phyloP scores from a whole-genome alignment of 2,888 invertebrate species.

The Argynnis bischoffii region DNA sequence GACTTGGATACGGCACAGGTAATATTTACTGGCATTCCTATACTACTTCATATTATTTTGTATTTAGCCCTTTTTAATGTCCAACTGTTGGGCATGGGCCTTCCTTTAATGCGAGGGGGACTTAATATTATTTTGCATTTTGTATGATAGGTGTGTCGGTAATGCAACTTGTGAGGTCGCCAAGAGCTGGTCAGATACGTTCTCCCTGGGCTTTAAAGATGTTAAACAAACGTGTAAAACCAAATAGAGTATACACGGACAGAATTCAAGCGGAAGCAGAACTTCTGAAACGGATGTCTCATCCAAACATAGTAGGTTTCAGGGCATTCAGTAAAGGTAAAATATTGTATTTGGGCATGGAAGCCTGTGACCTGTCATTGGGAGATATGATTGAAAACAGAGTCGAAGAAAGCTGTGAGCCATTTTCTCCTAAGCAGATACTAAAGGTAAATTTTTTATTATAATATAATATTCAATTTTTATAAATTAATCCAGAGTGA shows the following conservation, averaged over 20 bases:
- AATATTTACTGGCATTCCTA: constrained; percentile 25
- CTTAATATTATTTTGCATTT: no score
- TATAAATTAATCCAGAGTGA: background rate
- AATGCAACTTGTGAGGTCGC: constrained; percentile 88
- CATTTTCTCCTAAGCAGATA: constrained; percentile 84
- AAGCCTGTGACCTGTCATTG: constrained; percentile 87
- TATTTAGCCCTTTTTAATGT: background rate
- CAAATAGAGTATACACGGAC: constrained; percentile 69
- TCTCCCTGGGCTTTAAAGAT: constrained; percentile 95
- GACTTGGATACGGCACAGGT: constrained; percentile 91
- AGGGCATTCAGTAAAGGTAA: constrained; percentile 77
- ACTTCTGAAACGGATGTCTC: constrained; percentile 85
- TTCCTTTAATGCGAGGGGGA: no score
- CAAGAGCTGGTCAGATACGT: constrained; percentile 84
- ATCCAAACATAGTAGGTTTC: constrained; percentile 93
- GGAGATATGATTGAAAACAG: constrained; percentile 89
- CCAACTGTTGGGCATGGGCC: no score
- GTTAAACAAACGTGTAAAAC: constrained; percentile 79
- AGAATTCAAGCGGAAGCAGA: constrained; percentile 88
- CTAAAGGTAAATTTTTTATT: constrained; percentile 68
- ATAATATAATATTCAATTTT: background rate
- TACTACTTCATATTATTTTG: background rate
- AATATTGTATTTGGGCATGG: constrained; percentile 88
- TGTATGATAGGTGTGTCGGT: constrained; percentile 86
- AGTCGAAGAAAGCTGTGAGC: constrained; percentile 78